Percentiles rank a stretch among this genome's conserved stretches.
phyloP scores from a whole-genome alignment of 2,113 vertebrate species.

The Climacteris rufus region DNA sequence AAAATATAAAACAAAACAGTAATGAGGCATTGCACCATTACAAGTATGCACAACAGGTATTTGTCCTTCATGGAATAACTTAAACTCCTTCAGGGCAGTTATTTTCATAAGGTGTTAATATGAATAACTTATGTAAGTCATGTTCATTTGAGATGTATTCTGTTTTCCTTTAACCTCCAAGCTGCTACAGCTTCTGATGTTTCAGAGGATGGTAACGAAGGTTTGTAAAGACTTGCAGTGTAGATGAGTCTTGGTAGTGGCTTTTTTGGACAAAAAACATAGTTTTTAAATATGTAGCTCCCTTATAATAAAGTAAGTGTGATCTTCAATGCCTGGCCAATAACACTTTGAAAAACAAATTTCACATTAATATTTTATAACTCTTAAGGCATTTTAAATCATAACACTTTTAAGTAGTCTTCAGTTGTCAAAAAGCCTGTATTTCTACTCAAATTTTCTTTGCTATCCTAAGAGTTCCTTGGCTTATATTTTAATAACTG shows the following conservation, averaged over 20 bases:
- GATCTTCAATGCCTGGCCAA: neutral
- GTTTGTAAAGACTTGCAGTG: conserved; percentile 53
- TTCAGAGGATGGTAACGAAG: conserved; percentile 51
- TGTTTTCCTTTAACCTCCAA: conserved; percentile 59
- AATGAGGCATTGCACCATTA: neutral
- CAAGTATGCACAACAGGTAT: neutral
- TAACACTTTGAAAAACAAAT: neutral
- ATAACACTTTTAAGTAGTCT: neutral
- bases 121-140: neutral
- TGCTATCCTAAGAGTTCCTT: neutral
- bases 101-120: neutral
- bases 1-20: neutral
- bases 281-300: neutral
- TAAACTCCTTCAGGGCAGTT: neutral
- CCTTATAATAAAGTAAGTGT: conserved; percentile 36
- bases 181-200: conserved; percentile 56
- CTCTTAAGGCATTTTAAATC: neutral
- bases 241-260: conserved; percentile 12
- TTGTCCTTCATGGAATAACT: neutral
- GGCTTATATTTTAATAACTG: neutral
- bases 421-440: neutral
- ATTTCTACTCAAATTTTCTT: neutral
- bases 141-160: conserved; percentile 42
- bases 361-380: neutral
- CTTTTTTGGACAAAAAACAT: neutral